Percentiles rank a stretch among this genome's conserved stretches.
phyloP scores from a whole-genome alignment of 2,797 vertebrate species.

The Arrhamphus sclerolepis region DNA sequence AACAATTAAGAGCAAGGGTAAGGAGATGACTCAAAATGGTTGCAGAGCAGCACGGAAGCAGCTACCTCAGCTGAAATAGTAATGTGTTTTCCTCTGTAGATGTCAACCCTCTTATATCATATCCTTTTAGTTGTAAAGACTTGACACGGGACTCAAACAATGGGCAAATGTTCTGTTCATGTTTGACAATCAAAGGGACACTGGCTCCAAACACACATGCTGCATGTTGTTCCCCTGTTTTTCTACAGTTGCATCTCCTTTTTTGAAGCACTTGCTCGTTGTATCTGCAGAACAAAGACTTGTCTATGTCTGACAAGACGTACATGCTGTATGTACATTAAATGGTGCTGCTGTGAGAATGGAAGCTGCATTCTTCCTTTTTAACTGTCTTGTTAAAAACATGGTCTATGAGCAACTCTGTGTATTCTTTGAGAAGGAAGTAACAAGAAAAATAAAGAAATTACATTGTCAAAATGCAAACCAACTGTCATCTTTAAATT shows the following conservation, averaged over 20 bases:
- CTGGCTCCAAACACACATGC: conserved; percentile 24
- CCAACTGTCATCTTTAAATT: conserved; percentile 18
- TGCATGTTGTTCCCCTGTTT: conserved; percentile 25
- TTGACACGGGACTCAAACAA: conserved; percentile 52
- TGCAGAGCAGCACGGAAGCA: conserved; percentile 61
- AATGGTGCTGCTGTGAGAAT: conserved; percentile 3
- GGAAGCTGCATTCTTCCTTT: neutral
- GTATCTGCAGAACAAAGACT: conserved; percentile 7
- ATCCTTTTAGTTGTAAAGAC: conserved; percentile 51
- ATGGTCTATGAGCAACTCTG: neutral
- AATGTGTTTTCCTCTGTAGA: conserved; percentile 67
- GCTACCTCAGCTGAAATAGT: conserved; percentile 65
- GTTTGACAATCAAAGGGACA: conserved; percentile 41
- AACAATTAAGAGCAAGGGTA: conserved; percentile 72
- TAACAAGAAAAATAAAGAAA: neutral
- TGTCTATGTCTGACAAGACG: conserved; percentile 1
- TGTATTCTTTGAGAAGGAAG: neutral
- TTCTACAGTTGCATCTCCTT: conserved; percentile 7
- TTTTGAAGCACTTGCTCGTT: neutral
- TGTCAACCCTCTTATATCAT: conserved; percentile 62
- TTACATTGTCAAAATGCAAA: neutral
- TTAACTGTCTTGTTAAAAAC: neutral
- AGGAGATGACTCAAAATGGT: conserved; percentile 52
- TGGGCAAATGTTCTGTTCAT: conserved; percentile 33
- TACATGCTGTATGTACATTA: neutral